These are phyloP conservation scores for Euwallacea similis DNA, from an alignment of 1,140 invertebrate species.

Conservation along the genomic window DNA sequence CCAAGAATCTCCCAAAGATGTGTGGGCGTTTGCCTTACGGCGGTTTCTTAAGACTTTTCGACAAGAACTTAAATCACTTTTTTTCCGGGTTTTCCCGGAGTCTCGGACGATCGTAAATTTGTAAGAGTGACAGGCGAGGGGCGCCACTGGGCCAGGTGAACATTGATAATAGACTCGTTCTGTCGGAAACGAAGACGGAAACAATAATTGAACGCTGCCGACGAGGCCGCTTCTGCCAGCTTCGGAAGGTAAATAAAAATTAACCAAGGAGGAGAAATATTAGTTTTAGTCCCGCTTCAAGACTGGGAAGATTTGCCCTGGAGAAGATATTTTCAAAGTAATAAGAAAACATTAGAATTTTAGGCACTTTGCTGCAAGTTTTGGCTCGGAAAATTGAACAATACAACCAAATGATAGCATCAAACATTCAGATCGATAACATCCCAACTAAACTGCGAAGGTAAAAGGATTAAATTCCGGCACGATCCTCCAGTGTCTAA, in stretches of 20 bases:
- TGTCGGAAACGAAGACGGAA: slow-evolving; percentile 7
- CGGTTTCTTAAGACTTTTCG: slow-evolving; percentile 10
- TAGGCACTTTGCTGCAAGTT: too few relatives aligned
- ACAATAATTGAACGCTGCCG: slow-evolving; percentile 5
- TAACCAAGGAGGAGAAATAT: slow-evolving; percentile 2
- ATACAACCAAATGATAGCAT: too few relatives aligned
- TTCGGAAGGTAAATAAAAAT: slow-evolving; percentile 7
- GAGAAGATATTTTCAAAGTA: too few relatives aligned
- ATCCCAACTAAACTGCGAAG: too few relatives aligned
- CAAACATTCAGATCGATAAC: too few relatives aligned
- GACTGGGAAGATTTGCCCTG: too few relatives aligned
- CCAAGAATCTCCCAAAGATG: not conserved
- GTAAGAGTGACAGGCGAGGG: not conserved
- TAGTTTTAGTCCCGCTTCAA: not conserved
- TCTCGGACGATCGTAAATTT: not conserved
- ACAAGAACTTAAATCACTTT: slow-evolving; percentile 7
- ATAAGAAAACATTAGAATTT: too few relatives aligned
- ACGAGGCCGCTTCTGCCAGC: not conserved
- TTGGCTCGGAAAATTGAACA: too few relatives aligned
- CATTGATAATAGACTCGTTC: slow-evolving; percentile 6
- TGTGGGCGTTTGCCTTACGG: slow-evolving; percentile 3
- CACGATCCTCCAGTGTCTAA: too few relatives aligned
- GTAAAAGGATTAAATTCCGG: too few relatives aligned
- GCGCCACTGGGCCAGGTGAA: slow-evolving; percentile 14
- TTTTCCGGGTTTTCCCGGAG: not conserved